Conservation (phyloP, 2,888 invertebrate genomes). For the Muscina levida region DNA sequence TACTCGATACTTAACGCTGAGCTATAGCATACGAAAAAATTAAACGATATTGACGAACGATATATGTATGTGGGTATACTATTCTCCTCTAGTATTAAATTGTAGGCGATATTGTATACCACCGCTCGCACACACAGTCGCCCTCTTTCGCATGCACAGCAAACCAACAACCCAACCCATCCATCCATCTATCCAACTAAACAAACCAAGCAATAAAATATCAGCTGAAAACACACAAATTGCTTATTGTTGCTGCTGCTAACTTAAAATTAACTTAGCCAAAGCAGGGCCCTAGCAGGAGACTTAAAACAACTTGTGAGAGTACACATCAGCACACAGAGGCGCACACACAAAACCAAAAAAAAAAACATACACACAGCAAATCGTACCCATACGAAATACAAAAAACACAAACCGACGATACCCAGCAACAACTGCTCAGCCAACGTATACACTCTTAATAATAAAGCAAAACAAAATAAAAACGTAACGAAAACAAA, state of each 20-base stretch:
- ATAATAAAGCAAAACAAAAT: too few species aligned
- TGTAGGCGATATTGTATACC: neutral
- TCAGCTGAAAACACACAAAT: slow-evolving; percentile 56
- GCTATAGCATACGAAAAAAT: too few species aligned
- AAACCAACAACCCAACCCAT: neutral
- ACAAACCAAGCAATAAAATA: slow-evolving; percentile 51
- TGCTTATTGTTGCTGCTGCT: slow-evolving; percentile 60
- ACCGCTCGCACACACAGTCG: neutral
- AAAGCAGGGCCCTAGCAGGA: slow-evolving; percentile 55
- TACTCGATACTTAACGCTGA: too few species aligned
- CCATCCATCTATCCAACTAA: neutral
- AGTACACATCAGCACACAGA: slow-evolving; percentile 24
- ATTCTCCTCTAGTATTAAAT: neutral
- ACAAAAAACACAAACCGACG: neutral
- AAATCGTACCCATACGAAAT: neutral
- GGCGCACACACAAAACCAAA: slow-evolving; percentile 4
- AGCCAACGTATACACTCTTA: neutral
- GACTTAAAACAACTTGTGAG: slow-evolving; percentile 60
- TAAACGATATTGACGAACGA: neutral
- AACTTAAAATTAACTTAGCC: slow-evolving; percentile 64
- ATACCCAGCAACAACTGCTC: neutral
- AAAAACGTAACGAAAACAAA: neutral
- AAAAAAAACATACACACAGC: slow-evolving; percentile 15
- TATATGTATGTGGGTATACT: neutral
- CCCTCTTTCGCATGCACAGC: neutral